These are phyloP conservation scores for Eumaeus atala DNA, from an alignment of 1,140 invertebrate species.

Conservation along the genomic window DNA sequence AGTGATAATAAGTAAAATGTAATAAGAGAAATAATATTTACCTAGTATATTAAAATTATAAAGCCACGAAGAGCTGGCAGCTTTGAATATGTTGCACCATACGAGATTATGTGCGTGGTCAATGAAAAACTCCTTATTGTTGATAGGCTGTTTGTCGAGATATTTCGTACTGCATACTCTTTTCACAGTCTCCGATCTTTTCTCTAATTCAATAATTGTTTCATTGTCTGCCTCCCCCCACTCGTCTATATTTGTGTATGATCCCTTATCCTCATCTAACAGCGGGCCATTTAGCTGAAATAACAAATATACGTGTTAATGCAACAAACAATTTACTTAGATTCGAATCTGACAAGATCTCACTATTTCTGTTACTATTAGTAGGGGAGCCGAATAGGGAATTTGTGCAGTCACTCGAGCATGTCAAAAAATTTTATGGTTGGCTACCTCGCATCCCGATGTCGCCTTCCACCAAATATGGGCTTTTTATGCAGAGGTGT, in stretches of 20 bases:
- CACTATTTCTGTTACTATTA: no score
- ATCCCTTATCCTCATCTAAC: constrained; percentile 49
- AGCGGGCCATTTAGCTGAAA: constrained; percentile 54
- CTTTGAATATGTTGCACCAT: constrained; percentile 88
- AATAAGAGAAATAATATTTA: constrained; percentile 24
- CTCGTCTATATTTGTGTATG: constrained; percentile 29
- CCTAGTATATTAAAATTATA: constrained; percentile 85
- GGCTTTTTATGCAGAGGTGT: no score
- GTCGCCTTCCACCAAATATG: no score
- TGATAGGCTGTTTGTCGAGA: constrained; percentile 40
- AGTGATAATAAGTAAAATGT: constrained; percentile 11
- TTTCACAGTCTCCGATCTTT: constrained; percentile 33
- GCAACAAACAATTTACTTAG: background rate
- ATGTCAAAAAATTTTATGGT: no score
- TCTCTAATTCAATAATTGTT: constrained; percentile 45
- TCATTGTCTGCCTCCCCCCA: constrained; percentile 53
- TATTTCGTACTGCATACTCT: constrained; percentile 37
- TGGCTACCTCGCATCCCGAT: no score
- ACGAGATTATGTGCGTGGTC: constrained; percentile 81
- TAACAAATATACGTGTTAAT: background rate
- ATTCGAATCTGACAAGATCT: no score
- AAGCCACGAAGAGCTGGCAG: constrained; percentile 86
- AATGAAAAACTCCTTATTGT: constrained; percentile 83
- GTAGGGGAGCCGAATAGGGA: no score
- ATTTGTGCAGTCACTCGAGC: no score